Base-by-base conservation (phyloP, 1,140 invertebrate species). In the Lerema accius region DNA sequence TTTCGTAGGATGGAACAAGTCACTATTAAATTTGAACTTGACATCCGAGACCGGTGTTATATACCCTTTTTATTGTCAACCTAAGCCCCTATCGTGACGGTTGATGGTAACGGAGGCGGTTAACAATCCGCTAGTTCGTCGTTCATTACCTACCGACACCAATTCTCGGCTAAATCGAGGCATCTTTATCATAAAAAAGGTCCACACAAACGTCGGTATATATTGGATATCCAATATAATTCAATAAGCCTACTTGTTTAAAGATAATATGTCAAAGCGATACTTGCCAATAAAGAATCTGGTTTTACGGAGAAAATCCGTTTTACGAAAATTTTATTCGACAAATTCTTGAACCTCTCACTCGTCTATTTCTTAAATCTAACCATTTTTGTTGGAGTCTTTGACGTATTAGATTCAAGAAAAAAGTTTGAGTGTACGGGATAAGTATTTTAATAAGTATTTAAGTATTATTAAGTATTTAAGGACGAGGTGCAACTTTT, bases 231-330 rank as follows among this genome's bases (percentile, higher is more conserved):
- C n/a, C n/a, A n/a, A n/a, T 23, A 48, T 48, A 46, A 46, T 46
- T 46, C n/a, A 4, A 17, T 46, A 14, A n/a, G 19, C 11, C 45
- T 26, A 28, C 11, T 48, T 13, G 17, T 48, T 7, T 48, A 26
- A 28, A 11, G 23, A 28, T 48, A 48, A 13, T 10, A 48, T 11
- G 11, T 48, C 45, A 48, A 48, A 48, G 45, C 45, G 14, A 28
- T 48, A 26, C 15, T 48, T 37, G 10, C 11, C 23, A 48, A 28
- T 48, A 48, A 28, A 23, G 45, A 48, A 48, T 46, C 23, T 26
- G 11, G 11, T 13, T 48, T 14, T 14, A 26, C 45, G n/a, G 14
- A 48, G 23, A 28, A 28, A 48, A 14, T 14, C n/a, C 7, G n/a
- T 37, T n/a, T 11, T 1, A 11, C 10, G 10, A 37, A 37, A 37